Percentiles rank a stretch among this genome's conserved stretches.
These are phyloP conservation scores for Arrhopalites spinosus DNA, from an alignment of 2,888 invertebrate species.

Conservation along the genomic window DNA sequence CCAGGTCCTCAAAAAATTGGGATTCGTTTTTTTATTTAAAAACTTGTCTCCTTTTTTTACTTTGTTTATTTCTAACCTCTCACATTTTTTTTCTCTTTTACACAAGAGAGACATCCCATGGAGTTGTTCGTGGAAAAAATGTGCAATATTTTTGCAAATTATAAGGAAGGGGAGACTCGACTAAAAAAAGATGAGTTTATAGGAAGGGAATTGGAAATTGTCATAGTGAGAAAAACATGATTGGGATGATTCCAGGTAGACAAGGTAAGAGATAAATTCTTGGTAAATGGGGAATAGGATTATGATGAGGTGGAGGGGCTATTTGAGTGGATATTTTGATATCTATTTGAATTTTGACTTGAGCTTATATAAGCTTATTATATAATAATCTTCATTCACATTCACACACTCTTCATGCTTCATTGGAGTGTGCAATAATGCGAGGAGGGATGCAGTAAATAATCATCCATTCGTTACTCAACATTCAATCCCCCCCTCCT, in stretches of 20 bases:
- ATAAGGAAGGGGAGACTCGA: too few species aligned
- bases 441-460: not conserved
- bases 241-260: not conserved
- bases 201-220: too few species aligned
- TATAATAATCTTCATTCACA: too few species aligned
- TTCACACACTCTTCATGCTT: not conserved
- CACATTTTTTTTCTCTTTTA: not conserved
- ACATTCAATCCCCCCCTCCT: not conserved
- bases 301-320: not conserved
- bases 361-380: not conserved
- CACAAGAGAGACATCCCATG: not conserved
- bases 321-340: not conserved
- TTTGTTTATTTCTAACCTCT: not conserved
- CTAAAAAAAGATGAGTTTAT: too few species aligned
- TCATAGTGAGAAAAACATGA: too few species aligned
- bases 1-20: not conserved
- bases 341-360: not conserved
- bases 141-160: too few species aligned
- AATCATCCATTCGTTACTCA: not conserved
- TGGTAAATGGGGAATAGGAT: not conserved
- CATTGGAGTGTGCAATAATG: conserved; percentile 4
- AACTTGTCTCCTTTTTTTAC: not conserved
- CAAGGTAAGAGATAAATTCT: not conserved
- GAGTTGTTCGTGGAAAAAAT: too few species aligned
- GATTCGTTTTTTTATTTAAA: not conserved